These are phyloP conservation scores for Vimba vimba DNA, from an alignment of 2,113 vertebrate genomes.

Conservation along the genomic window DNA sequence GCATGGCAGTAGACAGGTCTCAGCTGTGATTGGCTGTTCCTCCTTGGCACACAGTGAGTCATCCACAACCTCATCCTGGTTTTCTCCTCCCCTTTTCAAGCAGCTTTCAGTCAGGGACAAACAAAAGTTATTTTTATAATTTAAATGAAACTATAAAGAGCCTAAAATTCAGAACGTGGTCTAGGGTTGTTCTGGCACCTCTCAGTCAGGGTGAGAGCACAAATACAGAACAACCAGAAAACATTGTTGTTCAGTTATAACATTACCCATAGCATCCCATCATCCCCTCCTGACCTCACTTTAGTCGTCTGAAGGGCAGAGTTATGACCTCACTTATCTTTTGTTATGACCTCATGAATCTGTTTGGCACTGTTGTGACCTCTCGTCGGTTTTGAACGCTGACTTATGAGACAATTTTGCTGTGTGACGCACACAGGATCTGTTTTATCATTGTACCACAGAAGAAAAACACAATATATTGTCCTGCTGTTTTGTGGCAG, in stretches of 20 bases:
- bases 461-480: constrained; percentile 40
- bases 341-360: constrained; percentile 51
- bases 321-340: constrained; percentile 44
- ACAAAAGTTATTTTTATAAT: neutral
- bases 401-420: constrained; percentile 45
- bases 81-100: constrained; percentile 69
- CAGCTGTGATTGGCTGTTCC: constrained; percentile 69
- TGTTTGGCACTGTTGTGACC: constrained; percentile 45
- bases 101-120: constrained; percentile 71
- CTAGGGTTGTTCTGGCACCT: neutral
- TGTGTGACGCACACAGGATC: constrained; percentile 28
- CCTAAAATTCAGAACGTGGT: neutral
- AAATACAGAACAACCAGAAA: neutral
- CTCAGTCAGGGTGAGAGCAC: neutral
- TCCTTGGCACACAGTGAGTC: constrained; percentile 68
- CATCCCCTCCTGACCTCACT: constrained; percentile 18
- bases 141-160: neutral
- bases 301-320: constrained; percentile 26
- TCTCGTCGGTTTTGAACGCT: constrained; percentile 32
- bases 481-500: neutral
- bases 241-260: neutral
- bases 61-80: constrained; percentile 64
- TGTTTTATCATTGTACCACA: constrained; percentile 25
- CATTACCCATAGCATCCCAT: neutral
- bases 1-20: constrained; percentile 78